Conservation (phyloP, 2,797 vertebrate genomes). For the Spinibarbus caldwelli region DNA sequence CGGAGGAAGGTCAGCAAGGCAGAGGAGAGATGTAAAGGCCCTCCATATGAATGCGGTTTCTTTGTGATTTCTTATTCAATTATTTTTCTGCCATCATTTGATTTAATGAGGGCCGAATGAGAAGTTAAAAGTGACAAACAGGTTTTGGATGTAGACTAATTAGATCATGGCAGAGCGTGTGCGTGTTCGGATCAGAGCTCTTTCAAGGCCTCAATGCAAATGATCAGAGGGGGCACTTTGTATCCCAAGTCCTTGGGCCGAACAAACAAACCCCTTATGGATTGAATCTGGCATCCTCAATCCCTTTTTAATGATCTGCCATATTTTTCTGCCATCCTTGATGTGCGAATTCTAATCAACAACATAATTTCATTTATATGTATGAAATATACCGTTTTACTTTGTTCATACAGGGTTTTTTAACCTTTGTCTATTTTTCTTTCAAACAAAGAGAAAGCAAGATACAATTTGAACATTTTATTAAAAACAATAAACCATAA, state of each 20-base stretch:
- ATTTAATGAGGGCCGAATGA: conserved; percentile 6
- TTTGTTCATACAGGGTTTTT: neutral
- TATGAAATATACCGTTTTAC: conserved; percentile 36
- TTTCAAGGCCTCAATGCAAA: conserved; percentile 61
- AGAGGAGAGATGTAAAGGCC: neutral
- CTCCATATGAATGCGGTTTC: neutral
- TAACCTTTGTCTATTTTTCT: neutral
- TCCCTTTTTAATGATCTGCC: conserved; percentile 58
- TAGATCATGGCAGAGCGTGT: conserved; percentile 17
- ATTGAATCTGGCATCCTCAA: conserved; percentile 41
- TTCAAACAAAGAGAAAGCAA: neutral
- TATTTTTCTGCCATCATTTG: neutral
- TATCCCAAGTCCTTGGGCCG: conserved; percentile 53
- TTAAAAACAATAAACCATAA: neutral
- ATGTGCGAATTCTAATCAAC: conserved; percentile 50
- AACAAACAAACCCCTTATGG: conserved; percentile 53
- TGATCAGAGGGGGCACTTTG: conserved; percentile 46
- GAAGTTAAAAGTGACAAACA: conserved; percentile 35
- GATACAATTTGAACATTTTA: neutral
- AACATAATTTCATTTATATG: conserved; percentile 39
- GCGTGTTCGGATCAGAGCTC: conserved; percentile 15
- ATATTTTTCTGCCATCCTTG: conserved; percentile 40
- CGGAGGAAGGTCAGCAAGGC: neutral
- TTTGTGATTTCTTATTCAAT: neutral
- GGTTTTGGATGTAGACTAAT: conserved; percentile 37